These are phyloP conservation scores for Drosophila neotestacea DNA, from an alignment of 2,888 invertebrate species.

Conservation along the genomic window DNA sequence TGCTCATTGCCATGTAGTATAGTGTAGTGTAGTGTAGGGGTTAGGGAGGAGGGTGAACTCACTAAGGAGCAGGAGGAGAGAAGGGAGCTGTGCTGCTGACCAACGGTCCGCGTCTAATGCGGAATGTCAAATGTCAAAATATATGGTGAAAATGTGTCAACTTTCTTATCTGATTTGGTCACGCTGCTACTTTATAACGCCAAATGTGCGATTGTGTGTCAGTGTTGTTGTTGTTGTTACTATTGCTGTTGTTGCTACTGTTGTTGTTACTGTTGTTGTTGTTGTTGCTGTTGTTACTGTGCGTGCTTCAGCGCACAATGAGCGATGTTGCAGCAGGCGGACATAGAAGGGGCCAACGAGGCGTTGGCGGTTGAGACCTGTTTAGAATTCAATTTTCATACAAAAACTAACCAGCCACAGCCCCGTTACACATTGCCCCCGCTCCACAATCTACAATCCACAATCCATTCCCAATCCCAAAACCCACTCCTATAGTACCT, in stretches of 20 bases:
- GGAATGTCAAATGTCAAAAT: conserved; percentile 85
- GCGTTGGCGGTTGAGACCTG: conserved; percentile 78
- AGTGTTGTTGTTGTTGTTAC: conserved; percentile 44
- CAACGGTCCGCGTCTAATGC: conserved; percentile 82
- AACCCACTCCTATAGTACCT: conserved; percentile 2
- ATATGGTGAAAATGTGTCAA: conserved; percentile 85
- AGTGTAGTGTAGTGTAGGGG: conserved; percentile 2
- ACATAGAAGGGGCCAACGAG: conserved; percentile 22
- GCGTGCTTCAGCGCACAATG: conserved; percentile 78
- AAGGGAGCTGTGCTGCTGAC: conserved; percentile 54
- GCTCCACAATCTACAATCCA: conserved; percentile 27
- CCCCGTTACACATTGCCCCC: conserved; percentile 43
- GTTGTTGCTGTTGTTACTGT: conserved; percentile 55
- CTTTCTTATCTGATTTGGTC: conserved; percentile 85
- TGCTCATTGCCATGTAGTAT: conserved; percentile 50
- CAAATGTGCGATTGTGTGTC: conserved; percentile 71
- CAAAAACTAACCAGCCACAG: conserved; percentile 67
- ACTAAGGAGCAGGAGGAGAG: background rate
- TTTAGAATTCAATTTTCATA: conserved; percentile 81
- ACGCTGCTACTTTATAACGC: conserved; percentile 84
- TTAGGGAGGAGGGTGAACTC: background rate
- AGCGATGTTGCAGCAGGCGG: conserved; percentile 49
- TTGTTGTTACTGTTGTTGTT: conserved; percentile 35
- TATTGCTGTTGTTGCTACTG: conserved; percentile 30
- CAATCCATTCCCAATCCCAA: conserved; percentile 19